phyloP scores from a whole-genome alignment of 92 coral and sea anemone genomes.

The Desmophyllum pertusum region DNA sequence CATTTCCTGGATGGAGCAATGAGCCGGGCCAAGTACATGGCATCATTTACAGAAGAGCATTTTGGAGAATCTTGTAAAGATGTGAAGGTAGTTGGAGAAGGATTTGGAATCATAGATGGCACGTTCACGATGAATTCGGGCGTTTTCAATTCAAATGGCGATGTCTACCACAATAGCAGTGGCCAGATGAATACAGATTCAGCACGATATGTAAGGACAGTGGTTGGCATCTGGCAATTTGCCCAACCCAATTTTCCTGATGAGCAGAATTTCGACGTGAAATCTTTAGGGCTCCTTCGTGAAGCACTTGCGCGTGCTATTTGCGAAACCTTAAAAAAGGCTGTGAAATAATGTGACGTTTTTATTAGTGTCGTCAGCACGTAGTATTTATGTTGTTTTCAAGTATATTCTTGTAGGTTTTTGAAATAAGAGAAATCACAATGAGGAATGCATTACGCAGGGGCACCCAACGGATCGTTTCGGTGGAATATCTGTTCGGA shows the following conservation, averaged over 20 bases:
- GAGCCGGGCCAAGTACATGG: conserved; percentile 2
- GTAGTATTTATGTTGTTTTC: too few relatives aligned
- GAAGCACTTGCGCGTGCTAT: too few relatives aligned
- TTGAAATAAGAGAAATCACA: too few relatives aligned
- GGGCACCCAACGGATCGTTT: too few relatives aligned
- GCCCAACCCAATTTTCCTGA: background rate
- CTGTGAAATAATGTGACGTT: too few relatives aligned
- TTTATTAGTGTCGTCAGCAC: too few relatives aligned
- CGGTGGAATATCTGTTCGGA: too few relatives aligned
- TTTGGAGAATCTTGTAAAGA: conserved; percentile 3
- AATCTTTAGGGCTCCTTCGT: too few relatives aligned
- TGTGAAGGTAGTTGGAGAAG: background rate
- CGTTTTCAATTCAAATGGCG: background rate
- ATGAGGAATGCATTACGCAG: too few relatives aligned
- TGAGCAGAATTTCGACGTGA: background rate
- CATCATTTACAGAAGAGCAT: conserved; percentile 4
- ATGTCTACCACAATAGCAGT: background rate
- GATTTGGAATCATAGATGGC: background rate
- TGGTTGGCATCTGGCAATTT: background rate
- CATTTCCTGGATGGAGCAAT: background rate
- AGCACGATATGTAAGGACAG: background rate
- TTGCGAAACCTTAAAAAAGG: too few relatives aligned
- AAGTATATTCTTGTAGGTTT: too few relatives aligned
- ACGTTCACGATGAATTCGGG: background rate
- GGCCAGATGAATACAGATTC: background rate